phyloP scores from a whole-genome alignment of 23 tunicate species.

The Aplidium turbinatum region DNA sequence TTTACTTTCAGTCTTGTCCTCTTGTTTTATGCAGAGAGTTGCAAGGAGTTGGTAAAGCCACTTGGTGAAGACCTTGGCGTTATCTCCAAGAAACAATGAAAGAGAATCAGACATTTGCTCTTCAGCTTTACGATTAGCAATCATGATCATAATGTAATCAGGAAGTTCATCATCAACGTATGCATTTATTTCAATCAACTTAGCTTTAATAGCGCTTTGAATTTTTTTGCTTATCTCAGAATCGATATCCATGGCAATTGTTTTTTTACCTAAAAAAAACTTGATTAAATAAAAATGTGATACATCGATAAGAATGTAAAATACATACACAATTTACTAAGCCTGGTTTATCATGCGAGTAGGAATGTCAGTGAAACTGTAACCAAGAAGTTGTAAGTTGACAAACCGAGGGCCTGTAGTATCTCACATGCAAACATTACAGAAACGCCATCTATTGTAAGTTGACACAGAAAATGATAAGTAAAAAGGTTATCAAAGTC shows the following conservation, averaged over 20 bases:
- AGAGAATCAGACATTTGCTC: slow-evolving; percentile 87
- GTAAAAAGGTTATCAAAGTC: too few relatives aligned
- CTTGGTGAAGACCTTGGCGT: slow-evolving; percentile 76
- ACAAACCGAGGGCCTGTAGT: too few relatives aligned
- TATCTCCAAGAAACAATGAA: slow-evolving; percentile 66
- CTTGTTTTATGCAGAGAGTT: slow-evolving; percentile 22
- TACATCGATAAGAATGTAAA: too few relatives aligned
- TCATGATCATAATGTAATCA: slow-evolving; percentile 98
- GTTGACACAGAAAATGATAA: too few relatives aligned
- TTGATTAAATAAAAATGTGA: too few relatives aligned
- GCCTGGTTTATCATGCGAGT: too few relatives aligned
- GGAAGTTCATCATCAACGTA: slow-evolving; percentile 98
- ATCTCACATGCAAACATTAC: too few relatives aligned
- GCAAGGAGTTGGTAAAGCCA: slow-evolving; percentile 80
- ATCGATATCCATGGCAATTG: slow-evolving; percentile 89
- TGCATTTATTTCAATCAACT: slow-evolving; percentile 73
- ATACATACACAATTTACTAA: too few relatives aligned
- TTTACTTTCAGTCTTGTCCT: slow-evolving; percentile 4
- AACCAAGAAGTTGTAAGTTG: too few relatives aligned
- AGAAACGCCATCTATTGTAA: too few relatives aligned
- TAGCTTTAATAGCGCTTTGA: slow-evolving; percentile 80
- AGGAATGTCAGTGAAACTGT: too few relatives aligned
- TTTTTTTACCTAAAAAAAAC: too few relatives aligned
- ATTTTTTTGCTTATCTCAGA: slow-evolving; percentile 78
- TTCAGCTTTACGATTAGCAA: slow-evolving; percentile 86